Conservation (phyloP, 2,888 invertebrate species). For the Mesorhabditis belari region DNA sequence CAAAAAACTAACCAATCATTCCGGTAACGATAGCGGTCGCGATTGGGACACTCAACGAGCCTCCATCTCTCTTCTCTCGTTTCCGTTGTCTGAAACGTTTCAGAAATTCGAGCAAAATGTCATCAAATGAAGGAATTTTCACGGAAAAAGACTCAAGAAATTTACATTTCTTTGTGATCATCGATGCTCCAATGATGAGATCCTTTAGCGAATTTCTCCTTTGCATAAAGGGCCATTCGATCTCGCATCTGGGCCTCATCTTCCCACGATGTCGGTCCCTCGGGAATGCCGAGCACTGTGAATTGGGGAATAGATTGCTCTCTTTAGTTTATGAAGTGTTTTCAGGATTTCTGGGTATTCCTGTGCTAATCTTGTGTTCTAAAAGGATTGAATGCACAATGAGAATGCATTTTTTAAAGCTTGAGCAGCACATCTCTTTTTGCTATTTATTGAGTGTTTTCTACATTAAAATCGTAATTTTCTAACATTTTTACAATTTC, state of each 20-base stretch:
- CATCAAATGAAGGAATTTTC: background rate
- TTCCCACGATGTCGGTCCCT: slow-evolving; percentile 20
- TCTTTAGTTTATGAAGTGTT: no score
- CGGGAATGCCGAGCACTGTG: no score
- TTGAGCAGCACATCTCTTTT: no score
- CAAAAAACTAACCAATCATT: slow-evolving; percentile 39
- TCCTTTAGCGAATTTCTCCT: slow-evolving; percentile 29
- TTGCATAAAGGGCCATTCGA: slow-evolving; percentile 14
- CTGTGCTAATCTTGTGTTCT: no score
- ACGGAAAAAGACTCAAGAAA: background rate
- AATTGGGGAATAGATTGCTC: no score
- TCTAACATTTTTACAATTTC: no score
- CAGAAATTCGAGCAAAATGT: background rate
- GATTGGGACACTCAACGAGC: slow-evolving; percentile 36
- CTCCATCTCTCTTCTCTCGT: slow-evolving; percentile 31
- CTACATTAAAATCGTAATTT: no score
- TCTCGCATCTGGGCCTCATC: slow-evolving; percentile 27
- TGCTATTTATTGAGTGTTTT: no score
- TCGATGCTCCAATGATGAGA: slow-evolving; percentile 19
- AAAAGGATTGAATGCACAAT: no score
- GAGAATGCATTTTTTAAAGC: no score
- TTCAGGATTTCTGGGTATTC: no score
- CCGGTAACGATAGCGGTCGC: slow-evolving; percentile 46
- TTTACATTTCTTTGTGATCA: background rate
- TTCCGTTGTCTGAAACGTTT: slow-evolving; percentile 5